Evolutionary conservation across 2,113 vertebrate species (phyloP).

Genomic region (Rynchops niger): DNA sequence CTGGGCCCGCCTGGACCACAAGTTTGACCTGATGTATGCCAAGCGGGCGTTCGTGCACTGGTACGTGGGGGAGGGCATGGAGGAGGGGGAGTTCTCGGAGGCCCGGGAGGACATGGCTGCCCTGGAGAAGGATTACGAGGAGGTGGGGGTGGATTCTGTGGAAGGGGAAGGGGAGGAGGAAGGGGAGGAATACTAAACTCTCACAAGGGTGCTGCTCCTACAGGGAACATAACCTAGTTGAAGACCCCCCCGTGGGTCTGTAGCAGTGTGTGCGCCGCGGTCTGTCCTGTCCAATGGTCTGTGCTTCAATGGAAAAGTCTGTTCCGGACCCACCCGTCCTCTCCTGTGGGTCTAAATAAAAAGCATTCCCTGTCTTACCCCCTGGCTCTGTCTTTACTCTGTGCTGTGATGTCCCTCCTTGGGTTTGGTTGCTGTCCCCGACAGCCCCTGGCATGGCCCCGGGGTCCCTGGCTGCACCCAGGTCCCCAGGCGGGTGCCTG

Average conservation of each 20-base stretch:
- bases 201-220: slow-evolving; percentile 73
- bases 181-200: slow-evolving; percentile 82
- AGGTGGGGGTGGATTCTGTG: not conserved
- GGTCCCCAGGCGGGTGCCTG: too few relatives aligned
- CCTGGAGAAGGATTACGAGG: not conserved
- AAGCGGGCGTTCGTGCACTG: not conserved
- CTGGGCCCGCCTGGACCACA: slow-evolving; percentile 81
- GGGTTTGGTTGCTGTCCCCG: rapidly evolving
- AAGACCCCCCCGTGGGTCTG: slow-evolving; percentile 58
- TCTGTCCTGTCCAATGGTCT: slow-evolving; percentile 64
- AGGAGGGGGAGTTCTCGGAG: slow-evolving; percentile 7
- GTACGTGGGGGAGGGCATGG: slow-evolving; percentile 32
- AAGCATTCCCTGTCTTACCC: slow-evolving; percentile 78
- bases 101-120: slow-evolving; percentile 23
- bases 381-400: not conserved
- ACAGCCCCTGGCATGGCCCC: too few relatives aligned
- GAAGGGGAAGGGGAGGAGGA: slow-evolving; percentile 86
- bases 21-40: slow-evolving; percentile 58
- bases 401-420: rapidly evolving
- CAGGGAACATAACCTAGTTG: slow-evolving; percentile 65
- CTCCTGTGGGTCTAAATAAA: slow-evolving; percentile 75
- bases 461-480: not conserved
- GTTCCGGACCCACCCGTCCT: slow-evolving; percentile 39
- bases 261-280: slow-evolving; percentile 46
- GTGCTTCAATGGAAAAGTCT: slow-evolving; percentile 62